Evolutionary conservation across 2,888 invertebrate species (phyloP).

Genomic region (Dynastes maya): DNA sequence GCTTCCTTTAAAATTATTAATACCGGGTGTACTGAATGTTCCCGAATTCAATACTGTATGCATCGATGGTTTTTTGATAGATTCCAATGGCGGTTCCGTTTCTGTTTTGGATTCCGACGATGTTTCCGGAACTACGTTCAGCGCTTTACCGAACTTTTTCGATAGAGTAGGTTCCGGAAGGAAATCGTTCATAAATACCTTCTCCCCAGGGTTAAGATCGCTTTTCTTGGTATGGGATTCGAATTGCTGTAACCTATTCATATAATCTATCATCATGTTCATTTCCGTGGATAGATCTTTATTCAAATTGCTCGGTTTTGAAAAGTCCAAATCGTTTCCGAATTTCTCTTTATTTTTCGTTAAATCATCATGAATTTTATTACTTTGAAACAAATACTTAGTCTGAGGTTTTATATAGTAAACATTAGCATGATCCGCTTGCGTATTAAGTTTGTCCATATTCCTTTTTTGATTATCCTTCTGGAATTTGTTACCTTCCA

Average conservation of each 20-base stretch:
- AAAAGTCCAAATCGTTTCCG: neutral
- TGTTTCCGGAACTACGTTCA: too few species aligned
- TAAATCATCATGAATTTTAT: neutral
- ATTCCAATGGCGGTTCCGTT: neutral
- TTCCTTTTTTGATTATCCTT: constrained; percentile 30
- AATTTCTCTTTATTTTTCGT: neutral
- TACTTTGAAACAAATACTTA: neutral
- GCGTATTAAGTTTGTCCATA: neutral
- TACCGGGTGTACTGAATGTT: neutral
- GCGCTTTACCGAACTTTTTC: too few species aligned
- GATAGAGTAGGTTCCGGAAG: too few species aligned
- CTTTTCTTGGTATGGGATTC: neutral
- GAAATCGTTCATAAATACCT: neutral
- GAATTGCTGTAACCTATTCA: neutral
- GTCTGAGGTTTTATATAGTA: constrained; percentile 28
- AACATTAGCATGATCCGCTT: neutral
- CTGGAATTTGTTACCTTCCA: neutral
- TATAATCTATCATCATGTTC: neutral
- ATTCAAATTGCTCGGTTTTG: neutral
- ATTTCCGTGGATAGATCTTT: neutral
- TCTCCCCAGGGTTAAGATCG: neutral
- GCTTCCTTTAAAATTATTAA: constrained; percentile 10
- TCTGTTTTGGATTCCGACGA: neutral
- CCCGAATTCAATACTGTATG: constrained; percentile 35
- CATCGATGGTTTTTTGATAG: constrained; percentile 41